These are phyloP conservation scores for Salticus scenicus DNA, from an alignment of 2,888 invertebrate species.

Conservation along the genomic window DNA sequence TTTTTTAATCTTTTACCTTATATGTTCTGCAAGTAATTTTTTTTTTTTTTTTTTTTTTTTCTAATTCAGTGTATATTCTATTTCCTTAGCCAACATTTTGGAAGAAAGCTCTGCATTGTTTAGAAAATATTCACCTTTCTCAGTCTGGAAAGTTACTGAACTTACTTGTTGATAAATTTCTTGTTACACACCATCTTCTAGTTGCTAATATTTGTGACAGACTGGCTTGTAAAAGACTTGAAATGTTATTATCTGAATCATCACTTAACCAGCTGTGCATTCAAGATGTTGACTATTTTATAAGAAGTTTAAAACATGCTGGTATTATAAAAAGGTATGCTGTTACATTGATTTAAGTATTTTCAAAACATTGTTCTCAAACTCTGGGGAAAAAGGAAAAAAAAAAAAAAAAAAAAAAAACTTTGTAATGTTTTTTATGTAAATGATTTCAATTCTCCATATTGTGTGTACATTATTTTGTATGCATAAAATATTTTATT, in stretches of 20 bases:
- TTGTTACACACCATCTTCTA: slow-evolving; percentile 83
- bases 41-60: too few relatives aligned
- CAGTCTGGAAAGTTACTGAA: slow-evolving; percentile 85
- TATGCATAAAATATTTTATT: too few relatives aligned
- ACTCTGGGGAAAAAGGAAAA: too few relatives aligned
- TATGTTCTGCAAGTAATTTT: too few relatives aligned
- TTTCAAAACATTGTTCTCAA: too few relatives aligned
- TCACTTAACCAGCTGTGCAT: slow-evolving; percentile 81
- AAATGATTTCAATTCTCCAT: too few relatives aligned
- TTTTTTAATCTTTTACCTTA: too few relatives aligned
- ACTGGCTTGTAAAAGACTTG: slow-evolving; percentile 82
- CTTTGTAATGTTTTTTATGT: too few relatives aligned
- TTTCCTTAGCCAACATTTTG: slow-evolving; percentile 84
- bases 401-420: too few relatives aligned
- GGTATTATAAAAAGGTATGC: slow-evolving; percentile 79
- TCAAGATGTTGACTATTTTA: slow-evolving; percentile 82
- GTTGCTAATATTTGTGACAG: slow-evolving; percentile 83
- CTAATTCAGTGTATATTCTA: too few relatives aligned
- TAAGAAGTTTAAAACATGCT: slow-evolving; percentile 79
- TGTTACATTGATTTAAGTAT: too few relatives aligned
- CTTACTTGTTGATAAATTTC: slow-evolving; percentile 81
- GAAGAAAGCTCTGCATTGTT: slow-evolving; percentile 82
- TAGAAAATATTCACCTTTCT: slow-evolving; percentile 80
- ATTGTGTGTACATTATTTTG: too few relatives aligned
- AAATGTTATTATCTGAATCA: slow-evolving; percentile 80